Percentiles rank a stretch among this genome's conserved stretches.
Conservation (phyloP, 2,888 invertebrate genomes). For the Cabera pusaria region DNA sequence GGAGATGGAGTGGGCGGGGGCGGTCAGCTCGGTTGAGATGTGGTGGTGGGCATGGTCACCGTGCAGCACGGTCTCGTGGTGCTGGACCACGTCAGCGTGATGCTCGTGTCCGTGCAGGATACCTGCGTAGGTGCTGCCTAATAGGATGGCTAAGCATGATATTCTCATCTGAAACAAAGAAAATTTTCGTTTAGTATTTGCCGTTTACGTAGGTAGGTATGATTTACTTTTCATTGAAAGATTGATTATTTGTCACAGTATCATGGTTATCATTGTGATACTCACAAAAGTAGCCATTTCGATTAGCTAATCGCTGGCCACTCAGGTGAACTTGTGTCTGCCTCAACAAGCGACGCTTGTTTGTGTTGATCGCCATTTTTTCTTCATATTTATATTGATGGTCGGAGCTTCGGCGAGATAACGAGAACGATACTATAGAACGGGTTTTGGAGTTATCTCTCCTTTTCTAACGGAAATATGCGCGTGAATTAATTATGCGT, state of each 20-base stretch:
- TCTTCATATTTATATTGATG: conserved; percentile 75
- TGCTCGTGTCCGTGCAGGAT: conserved; percentile 54
- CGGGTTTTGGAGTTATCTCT: conserved; percentile 58
- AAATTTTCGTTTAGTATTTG: neutral
- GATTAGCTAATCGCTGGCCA: conserved; percentile 80
- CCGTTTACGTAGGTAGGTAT: neutral
- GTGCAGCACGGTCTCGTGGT: conserved; percentile 32
- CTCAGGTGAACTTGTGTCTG: conserved; percentile 59
- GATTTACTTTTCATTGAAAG: too few relatives aligned
- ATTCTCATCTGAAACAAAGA: conserved; percentile 65
- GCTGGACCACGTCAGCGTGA: conserved; percentile 34
- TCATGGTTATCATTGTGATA: conserved; percentile 32
- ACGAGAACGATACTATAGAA: conserved; percentile 61
- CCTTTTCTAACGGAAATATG: conserved; percentile 72
- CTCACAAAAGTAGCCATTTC: conserved; percentile 78
- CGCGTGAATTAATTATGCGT: conserved; percentile 61
- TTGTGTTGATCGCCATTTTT: conserved; percentile 59
- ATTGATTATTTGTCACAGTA: too few relatives aligned
- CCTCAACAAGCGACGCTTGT: conserved; percentile 69
- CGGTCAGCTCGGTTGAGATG: conserved; percentile 19
- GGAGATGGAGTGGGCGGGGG: conserved; percentile 35
- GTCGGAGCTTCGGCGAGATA: conserved; percentile 47
- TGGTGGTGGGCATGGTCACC: conserved; percentile 30
- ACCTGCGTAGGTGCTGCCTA: conserved; percentile 66
- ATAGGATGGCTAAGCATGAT: conserved; percentile 69